Conservation (phyloP, 2,113 vertebrate genomes). For the Paraplagusia blochii region DNA sequence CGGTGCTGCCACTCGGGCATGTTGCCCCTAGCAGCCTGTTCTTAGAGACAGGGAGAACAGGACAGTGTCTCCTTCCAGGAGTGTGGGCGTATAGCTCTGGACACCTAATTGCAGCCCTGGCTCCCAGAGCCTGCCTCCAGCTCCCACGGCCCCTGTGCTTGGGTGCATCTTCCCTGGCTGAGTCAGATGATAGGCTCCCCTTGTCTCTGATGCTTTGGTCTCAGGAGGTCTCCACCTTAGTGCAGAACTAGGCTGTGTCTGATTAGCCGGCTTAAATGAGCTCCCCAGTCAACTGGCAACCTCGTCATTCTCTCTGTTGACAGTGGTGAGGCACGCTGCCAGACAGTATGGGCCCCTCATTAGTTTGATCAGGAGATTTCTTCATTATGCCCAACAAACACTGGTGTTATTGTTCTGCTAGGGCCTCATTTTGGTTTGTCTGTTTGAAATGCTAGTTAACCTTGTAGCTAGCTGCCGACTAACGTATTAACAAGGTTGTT, state of each 20-base stretch:
- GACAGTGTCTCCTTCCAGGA: slow-evolving; percentile 47
- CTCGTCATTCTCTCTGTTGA: slow-evolving; percentile 63
- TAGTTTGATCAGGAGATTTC: slow-evolving; percentile 51
- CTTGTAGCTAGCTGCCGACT: slow-evolving; percentile 38
- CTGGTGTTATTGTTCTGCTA: slow-evolving; percentile 33
- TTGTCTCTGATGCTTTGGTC: slow-evolving; percentile 45
- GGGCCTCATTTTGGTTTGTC: slow-evolving; percentile 51
- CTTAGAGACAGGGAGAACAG: slow-evolving; percentile 40
- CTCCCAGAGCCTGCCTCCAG: slow-evolving; percentile 47
- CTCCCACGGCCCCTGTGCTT: slow-evolving; percentile 65
- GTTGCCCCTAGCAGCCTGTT: slow-evolving; percentile 44
- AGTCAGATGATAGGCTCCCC: slow-evolving; percentile 48
- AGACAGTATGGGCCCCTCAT: slow-evolving; percentile 43
- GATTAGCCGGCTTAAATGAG: slow-evolving; percentile 65
- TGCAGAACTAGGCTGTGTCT: slow-evolving; percentile 44
- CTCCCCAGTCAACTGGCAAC: slow-evolving; percentile 54
- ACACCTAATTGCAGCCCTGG: slow-evolving; percentile 67
- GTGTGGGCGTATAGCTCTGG: slow-evolving; percentile 66
- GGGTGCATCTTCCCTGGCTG: slow-evolving; percentile 64
- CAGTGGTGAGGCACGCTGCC: slow-evolving; percentile 32
- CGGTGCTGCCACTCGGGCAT: background rate
- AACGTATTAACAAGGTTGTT: slow-evolving; percentile 44
- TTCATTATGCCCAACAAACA: slow-evolving; percentile 40
- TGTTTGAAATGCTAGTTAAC: slow-evolving; percentile 39
- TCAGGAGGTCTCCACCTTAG: slow-evolving; percentile 60